Evolutionary conservation across 2,888 invertebrate species (phyloP).

Genomic region (Ormia ochracea): DNA sequence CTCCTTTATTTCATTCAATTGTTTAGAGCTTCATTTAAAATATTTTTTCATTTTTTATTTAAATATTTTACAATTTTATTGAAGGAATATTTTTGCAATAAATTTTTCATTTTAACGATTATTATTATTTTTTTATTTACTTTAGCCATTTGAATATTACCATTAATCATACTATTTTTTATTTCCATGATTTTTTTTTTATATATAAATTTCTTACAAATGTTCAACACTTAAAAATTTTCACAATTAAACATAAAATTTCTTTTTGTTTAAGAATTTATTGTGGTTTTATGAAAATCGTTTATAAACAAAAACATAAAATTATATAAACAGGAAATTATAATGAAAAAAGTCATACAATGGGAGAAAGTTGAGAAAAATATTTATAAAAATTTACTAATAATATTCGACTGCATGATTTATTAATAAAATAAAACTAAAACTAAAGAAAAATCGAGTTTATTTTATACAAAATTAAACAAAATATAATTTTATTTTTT

Average conservation of each 20-base stretch:
- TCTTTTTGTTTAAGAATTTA: constrained; percentile 28
- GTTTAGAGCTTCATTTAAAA: constrained; percentile 66
- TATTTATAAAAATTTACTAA: constrained; percentile 17
- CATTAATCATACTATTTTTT: constrained; percentile 44
- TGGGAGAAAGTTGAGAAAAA: not conserved
- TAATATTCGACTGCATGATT: constrained; percentile 46
- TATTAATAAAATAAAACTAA: constrained; percentile 29
- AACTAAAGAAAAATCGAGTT: not conserved
- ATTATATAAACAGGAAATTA: not conserved
- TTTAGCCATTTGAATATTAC: constrained; percentile 49
- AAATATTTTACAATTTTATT: constrained; percentile 71
- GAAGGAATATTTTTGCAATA: constrained; percentile 69
- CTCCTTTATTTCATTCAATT: constrained; percentile 67
- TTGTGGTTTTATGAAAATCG: constrained; percentile 13
- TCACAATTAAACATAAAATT: constrained; percentile 55
- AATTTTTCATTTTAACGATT: constrained; percentile 43
- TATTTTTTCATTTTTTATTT: constrained; percentile 52
- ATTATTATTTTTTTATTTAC: constrained; percentile 28
- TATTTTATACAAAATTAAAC: constrained; percentile 43
- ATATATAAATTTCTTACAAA: constrained; percentile 51
- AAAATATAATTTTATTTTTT: constrained; percentile 28
- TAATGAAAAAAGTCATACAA: constrained; percentile 27
- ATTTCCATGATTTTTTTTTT: constrained; percentile 12
- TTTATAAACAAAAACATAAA: constrained; percentile 19
- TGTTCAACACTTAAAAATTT: constrained; percentile 61